These are phyloP conservation scores for Andrena fulva DNA, from an alignment of 2,888 invertebrate species.

Conservation along the genomic window DNA sequence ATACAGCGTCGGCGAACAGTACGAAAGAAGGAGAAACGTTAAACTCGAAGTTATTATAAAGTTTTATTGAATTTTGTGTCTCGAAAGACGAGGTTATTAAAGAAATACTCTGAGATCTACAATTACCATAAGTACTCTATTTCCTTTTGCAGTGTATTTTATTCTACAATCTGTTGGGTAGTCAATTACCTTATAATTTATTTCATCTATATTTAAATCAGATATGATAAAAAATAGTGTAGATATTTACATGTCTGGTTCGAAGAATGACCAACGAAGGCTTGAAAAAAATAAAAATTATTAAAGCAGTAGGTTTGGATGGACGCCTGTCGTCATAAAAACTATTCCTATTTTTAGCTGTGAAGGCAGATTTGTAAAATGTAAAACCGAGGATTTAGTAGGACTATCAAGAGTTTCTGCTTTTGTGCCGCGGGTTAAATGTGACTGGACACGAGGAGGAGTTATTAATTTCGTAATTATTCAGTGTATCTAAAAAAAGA, in stretches of 20 bases:
- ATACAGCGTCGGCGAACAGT: conserved; percentile 17
- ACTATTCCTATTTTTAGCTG: background rate
- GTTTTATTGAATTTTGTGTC: background rate
- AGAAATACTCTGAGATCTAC: background rate
- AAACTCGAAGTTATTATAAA: background rate
- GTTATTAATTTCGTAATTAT: too few species aligned
- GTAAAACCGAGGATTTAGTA: too few species aligned
- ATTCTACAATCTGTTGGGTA: too few species aligned
- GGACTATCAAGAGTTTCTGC: too few species aligned
- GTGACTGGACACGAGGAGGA: too few species aligned
- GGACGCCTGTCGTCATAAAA: background rate
- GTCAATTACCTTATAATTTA: too few species aligned
- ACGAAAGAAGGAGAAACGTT: background rate
- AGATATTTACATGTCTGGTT: background rate
- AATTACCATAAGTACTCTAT: too few species aligned
- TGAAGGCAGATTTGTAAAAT: background rate
- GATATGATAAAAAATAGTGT: too few species aligned
- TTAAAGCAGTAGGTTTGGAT: background rate
- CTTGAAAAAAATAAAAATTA: background rate
- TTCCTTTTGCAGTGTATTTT: too few species aligned
- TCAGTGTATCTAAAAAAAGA: too few species aligned
- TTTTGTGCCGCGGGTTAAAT: too few species aligned
- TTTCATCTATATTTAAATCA: too few species aligned
- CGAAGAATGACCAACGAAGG: background rate
- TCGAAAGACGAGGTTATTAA: background rate